Conservation (phyloP, 2,797 vertebrate genomes). For the Rhynchotus rufescens region DNA sequence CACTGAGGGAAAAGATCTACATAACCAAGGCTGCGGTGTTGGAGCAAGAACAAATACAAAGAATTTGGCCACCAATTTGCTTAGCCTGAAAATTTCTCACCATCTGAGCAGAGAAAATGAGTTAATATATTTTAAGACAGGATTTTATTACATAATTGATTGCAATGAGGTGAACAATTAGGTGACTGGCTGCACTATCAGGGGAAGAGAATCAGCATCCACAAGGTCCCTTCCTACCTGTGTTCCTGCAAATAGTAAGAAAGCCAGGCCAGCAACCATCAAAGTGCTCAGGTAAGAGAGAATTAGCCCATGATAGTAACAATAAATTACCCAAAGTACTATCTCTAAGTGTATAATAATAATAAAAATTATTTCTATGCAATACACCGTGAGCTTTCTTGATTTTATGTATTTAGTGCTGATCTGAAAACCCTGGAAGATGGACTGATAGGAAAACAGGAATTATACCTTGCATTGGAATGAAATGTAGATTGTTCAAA, state of each 20-base stretch:
- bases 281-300: not conserved
- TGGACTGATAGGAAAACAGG: not conserved
- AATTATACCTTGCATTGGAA: not conserved
- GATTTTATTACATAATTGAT: not conserved
- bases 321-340: conserved; percentile 34
- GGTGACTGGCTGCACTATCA: conserved; percentile 19
- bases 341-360: conserved; percentile 30
- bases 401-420: not conserved
- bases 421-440: not conserved
- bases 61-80: not conserved
- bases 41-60: not conserved
- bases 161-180: not conserved
- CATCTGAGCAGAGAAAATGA: not conserved
- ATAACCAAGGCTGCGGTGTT: not conserved
- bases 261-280: conserved; percentile 7
- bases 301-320: conserved; percentile 2
- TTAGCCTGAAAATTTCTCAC: conserved; percentile 6
- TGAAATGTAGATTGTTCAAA: conserved; percentile 12
- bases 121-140: not conserved
- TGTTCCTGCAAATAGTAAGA: conserved; percentile 8
- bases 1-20: not conserved
- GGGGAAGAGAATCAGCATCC: not conserved
- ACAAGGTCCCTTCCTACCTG: not conserved
- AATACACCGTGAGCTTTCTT: not conserved
- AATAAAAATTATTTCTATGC: conserved; percentile 9